Evolutionary conservation across 2,797 vertebrate genomes (phyloP).

Genomic region (Hafferia zeledoni): DNA sequence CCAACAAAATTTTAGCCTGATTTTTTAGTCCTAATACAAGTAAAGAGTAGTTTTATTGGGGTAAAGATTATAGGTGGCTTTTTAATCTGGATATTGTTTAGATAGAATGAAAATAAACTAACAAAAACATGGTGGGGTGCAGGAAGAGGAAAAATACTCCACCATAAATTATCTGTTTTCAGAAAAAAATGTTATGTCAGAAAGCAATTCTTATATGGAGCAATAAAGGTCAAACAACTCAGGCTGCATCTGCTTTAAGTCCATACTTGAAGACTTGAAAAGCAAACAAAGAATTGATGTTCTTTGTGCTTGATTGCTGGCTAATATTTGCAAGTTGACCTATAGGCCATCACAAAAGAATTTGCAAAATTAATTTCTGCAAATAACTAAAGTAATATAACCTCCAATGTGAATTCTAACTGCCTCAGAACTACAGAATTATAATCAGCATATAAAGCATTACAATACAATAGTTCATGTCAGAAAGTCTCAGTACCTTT

Average conservation of each 20-base stretch:
- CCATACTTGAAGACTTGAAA: slow-evolving; percentile 77
- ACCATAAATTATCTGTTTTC: slow-evolving; percentile 76
- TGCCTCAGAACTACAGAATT: neutral
- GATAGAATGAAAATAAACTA: slow-evolving; percentile 63
- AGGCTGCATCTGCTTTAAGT: slow-evolving; percentile 79
- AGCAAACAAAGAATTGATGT: slow-evolving; percentile 75
- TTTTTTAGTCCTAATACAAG: neutral
- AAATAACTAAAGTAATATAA: slow-evolving; percentile 79
- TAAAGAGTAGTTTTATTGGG: neutral
- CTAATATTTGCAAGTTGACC: slow-evolving; percentile 49
- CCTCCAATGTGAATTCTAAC: slow-evolving; percentile 61
- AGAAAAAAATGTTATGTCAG: slow-evolving; percentile 72
- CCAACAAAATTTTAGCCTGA: neutral
- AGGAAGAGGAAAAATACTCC: slow-evolving; percentile 59
- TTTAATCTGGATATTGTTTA: slow-evolving; percentile 24
- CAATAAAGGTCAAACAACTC: slow-evolving; percentile 75
- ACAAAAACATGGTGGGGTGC: neutral
- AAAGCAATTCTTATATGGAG: slow-evolving; percentile 69
- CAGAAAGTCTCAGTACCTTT: slow-evolving; percentile 65
- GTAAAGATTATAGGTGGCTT: neutral
- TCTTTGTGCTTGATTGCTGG: slow-evolving; percentile 54
- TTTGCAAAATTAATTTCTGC: slow-evolving; percentile 78
- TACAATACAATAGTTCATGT: slow-evolving; percentile 8
- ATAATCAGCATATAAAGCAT: neutral
- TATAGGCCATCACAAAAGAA: slow-evolving; percentile 79